Base-by-base conservation (phyloP, 1,140 invertebrate species). In the Camponotus floridanus region DNA sequence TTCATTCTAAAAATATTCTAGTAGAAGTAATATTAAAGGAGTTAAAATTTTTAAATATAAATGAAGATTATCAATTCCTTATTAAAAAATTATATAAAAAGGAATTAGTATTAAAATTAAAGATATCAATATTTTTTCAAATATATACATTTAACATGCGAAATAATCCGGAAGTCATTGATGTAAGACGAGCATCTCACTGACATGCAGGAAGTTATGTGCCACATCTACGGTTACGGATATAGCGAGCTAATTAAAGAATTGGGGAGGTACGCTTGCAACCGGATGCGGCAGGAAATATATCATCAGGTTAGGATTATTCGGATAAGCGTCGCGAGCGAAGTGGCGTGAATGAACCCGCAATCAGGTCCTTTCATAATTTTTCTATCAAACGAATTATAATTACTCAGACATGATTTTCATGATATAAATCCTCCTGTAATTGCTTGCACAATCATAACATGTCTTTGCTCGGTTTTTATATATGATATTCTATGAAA, bases 171-270 rank as follows among this genome's bases (percentile, higher is more conserved):
- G 42, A 64, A 36, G 1, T 51, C 45, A 33, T 11, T 42, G 42
- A 31, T 36, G 31, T 15, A 51, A 57, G 51, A 68, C 21, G 26
- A 9, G 68, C 13, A n/a, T 42, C 0, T 26, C 31, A 39, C 36
- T 36, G 1, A n/a, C 2, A 15, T n/a, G 15, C 33, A 55, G 57
- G 48, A 26, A 57, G 13, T 21, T 21, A 31, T 36, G 7, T 36
- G 39, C 55, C 18, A 42, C 7, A 21, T 70, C 11, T 42, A 31
- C 13, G n/a, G 31, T 0, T 42, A 68, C 42, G 31, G 36, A 70
- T 57, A 57, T 70, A 70, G 33, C 65, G 51, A 21, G 48, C 64
- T 80, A 80, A 80, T 80, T 80, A 80, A 65, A 31, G 64, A 70
- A 70, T 39, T 21, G 33, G 48, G 45, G n/a, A 33, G 48, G 15